A percentile compares a stretch with the other conserved stretches of the same genome.
Conservation (phyloP, 1,140 invertebrate species). For the Oscheius sp. region DNA sequence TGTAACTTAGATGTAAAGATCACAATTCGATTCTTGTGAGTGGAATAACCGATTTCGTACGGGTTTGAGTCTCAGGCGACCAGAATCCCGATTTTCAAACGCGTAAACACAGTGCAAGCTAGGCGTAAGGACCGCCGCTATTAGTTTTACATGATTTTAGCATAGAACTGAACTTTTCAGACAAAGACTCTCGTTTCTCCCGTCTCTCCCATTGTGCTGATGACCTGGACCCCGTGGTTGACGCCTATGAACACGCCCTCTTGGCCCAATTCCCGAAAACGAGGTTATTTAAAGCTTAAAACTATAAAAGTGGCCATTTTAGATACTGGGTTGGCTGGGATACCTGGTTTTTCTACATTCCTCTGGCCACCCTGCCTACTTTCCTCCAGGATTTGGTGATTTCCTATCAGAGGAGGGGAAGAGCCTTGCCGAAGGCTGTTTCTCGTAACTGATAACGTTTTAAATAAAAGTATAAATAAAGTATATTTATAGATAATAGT, state of each 20-base stretch:
- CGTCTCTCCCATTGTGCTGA: conserved; percentile 28
- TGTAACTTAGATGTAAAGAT: too few species aligned
- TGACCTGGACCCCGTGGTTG: conserved; percentile 28
- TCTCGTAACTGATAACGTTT: neutral
- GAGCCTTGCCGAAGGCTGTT: conserved; percentile 14
- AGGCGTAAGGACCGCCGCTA: too few species aligned
- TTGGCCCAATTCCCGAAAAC: conserved; percentile 22
- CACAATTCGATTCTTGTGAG: too few species aligned
- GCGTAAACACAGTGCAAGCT: too few species aligned
- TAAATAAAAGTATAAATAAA: neutral
- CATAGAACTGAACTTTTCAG: conserved; percentile 13
- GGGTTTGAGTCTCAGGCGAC: too few species aligned
- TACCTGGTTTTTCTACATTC: conserved; percentile 35
- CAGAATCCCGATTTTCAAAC: too few species aligned
- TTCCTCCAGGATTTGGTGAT: conserved; percentile 33
- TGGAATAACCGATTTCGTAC: too few species aligned
- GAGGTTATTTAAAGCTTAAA: neutral
- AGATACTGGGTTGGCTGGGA: conserved; percentile 41
- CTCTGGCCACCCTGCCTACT: conserved; percentile 34
- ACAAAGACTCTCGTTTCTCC: conserved; percentile 34
- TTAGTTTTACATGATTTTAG: too few species aligned
- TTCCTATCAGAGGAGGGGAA: conserved; percentile 5
- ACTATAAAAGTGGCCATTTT: conserved; percentile 9
- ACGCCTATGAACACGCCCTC: conserved; percentile 34
- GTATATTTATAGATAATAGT: too few species aligned